phyloP scores from a whole-genome alignment of 1,140 invertebrate species.

The Wiebesia pumilae region DNA sequence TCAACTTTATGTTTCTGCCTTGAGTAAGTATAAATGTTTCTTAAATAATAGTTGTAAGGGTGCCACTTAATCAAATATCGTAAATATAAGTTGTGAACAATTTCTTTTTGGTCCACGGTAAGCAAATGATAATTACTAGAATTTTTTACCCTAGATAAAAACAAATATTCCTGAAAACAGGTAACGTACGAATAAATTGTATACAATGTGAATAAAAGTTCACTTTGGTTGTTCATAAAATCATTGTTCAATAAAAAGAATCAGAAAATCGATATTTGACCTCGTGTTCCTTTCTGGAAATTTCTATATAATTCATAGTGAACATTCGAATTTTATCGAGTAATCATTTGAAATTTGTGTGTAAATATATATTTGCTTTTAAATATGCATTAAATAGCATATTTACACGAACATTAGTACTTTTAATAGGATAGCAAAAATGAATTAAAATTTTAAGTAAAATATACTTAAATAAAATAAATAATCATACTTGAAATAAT shows the following conservation, averaged over 20 bases:
- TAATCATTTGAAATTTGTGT: slow-evolving; percentile 14
- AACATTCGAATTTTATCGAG: slow-evolving; percentile 55
- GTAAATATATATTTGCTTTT: background rate
- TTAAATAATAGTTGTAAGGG: background rate
- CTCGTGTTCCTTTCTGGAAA: background rate
- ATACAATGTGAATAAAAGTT: too few relatives aligned
- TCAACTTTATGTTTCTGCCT: background rate
- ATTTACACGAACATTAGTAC: background rate
- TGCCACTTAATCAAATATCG: background rate
- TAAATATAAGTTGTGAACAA: background rate
- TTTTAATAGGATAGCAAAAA: too few relatives aligned
- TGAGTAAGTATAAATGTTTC: background rate
- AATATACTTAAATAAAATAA: background rate
- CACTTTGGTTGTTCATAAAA: too few relatives aligned
- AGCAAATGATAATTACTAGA: too few relatives aligned
- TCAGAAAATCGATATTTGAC: background rate
- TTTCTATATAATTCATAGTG: background rate
- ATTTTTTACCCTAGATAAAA: too few relatives aligned
- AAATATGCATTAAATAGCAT: background rate
- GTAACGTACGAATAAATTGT: too few relatives aligned
- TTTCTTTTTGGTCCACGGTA: too few relatives aligned
- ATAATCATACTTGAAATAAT: background rate
- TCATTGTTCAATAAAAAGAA: too few relatives aligned
- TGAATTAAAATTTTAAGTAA: background rate
- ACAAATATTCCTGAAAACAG: too few relatives aligned